These are phyloP conservation scores for Myotis yumanensis DNA, from an alignment of 2,113 vertebrate species.

Conservation along the genomic window DNA sequence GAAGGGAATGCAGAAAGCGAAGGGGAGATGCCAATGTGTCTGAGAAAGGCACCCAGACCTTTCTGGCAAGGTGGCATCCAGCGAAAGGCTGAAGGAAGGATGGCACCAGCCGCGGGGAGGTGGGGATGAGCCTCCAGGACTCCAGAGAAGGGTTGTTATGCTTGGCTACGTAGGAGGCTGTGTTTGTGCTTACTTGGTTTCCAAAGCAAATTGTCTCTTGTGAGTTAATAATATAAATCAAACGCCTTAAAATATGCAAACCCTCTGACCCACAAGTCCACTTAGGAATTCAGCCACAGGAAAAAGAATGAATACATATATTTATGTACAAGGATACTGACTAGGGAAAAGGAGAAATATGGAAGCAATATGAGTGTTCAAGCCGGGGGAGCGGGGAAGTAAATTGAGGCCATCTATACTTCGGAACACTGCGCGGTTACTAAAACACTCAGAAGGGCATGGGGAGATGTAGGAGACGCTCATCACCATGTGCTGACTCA, in stretches of 20 bases:
- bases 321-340: not conserved
- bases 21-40: not conserved
- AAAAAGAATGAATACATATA: slow-evolving; percentile 29
- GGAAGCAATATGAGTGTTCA: not conserved
- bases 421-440: not conserved
- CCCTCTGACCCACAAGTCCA: slow-evolving; percentile 39
- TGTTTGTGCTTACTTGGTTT: slow-evolving; percentile 63
- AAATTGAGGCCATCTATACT: not conserved
- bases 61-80: not conserved
- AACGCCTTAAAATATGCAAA: slow-evolving; percentile 51
- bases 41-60: not conserved
- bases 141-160: not conserved
- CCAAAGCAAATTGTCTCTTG: slow-evolving; percentile 64
- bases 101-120: fast-evolving
- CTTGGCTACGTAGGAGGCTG: not conserved
- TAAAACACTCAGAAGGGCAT: not conserved
- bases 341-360: not conserved
- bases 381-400: not conserved
- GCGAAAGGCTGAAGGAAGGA: not conserved
- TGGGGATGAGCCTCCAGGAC: not conserved
- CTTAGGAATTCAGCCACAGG: slow-evolving; percentile 35
- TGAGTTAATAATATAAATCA: slow-evolving; percentile 54
- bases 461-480: not conserved
- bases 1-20: not conserved
- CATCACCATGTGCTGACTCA: not conserved